Evolutionary conservation across 2,888 invertebrate genomes (phyloP), one percentile per base, ranked within the genome.

Genomic region (Oithona nana): DNA sequence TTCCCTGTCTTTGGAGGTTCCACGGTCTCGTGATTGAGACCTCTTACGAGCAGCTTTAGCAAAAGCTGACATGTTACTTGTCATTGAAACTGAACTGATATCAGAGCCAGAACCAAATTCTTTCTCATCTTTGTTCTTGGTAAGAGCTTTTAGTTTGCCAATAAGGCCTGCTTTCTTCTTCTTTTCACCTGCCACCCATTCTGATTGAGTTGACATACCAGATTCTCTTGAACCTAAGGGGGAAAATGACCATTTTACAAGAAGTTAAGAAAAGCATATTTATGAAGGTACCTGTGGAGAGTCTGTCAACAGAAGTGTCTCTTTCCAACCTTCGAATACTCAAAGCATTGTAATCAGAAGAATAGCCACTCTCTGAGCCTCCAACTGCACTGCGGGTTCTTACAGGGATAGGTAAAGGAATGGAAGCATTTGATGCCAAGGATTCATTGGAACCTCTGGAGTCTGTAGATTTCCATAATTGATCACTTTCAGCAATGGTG

Each of bases 151-250:
- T 64, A 90, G 73, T 75, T 88, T 89, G 22, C 86, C 85, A 70
- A 88, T 85, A 39, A 89, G 74, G 58, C 87, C 80, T 73, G 84
- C 84, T 71, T 81, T 81, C 74, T 84, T 83, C 74, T 86, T 85
- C 71, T 86, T 87, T 64, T 86, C 75, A 8, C 71, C 83, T 31
- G 83, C 81, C 64, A 83, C 73, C 66, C 81, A 79, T 69, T 88
- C 89, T 72, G 88, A 88, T 72, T 88, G 86, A 0, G 84, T 85
- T 1, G 88, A 89, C 13, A 86, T 86, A 52, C 83, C 84, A 0
- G 88, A 89, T 67, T 88, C 74, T 51, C 87, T 82, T n/a, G n/a
- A n/a, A n/a, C n/a, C n/a, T n/a, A n/a, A n/a, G n/a, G n/a, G n/a
- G n/a, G n/a, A n/a, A n/a, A n/a, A n/a, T n/a, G n/a, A n/a, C n/a